A percentile compares a stretch with the other conserved stretches of the same genome.
Evolutionary conservation across 2,113 vertebrate species (phyloP).

Genomic region (Hippocampus barbouri): DNA sequence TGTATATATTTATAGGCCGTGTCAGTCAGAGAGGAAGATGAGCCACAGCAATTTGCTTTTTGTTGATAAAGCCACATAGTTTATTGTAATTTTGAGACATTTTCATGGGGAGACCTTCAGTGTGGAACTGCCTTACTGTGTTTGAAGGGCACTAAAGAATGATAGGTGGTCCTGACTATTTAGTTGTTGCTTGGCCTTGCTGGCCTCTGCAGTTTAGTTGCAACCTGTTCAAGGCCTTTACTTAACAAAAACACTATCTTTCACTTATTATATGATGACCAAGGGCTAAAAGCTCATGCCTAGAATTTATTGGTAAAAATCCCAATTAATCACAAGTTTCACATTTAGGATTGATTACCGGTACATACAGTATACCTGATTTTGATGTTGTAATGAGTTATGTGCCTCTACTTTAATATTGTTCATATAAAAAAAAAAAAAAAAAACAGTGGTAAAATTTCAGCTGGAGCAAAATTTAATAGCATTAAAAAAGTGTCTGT

Average conservation of each 20-base stretch:
- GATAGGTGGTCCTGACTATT: constrained; percentile 53
- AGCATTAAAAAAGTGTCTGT: neutral
- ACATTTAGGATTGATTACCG: neutral
- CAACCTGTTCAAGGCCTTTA: constrained; percentile 67
- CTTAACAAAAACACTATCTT: constrained; percentile 45
- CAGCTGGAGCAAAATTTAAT: neutral
- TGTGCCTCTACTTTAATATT: neutral
- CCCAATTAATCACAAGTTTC: neutral
- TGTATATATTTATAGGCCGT: no score
- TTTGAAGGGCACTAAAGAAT: constrained; percentile 46
- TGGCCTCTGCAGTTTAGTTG: constrained; percentile 69
- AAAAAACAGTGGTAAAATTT: neutral
- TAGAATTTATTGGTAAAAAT: constrained; percentile 4
- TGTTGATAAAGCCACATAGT: constrained; percentile 12
- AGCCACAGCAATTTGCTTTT: neutral
- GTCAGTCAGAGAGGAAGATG: neutral
- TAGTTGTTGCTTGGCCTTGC: constrained; percentile 60
- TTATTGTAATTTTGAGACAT: constrained; percentile 14
- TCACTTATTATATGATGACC: constrained; percentile 31
- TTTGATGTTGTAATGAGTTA: neutral
- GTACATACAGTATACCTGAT: neutral
- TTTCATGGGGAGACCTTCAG: constrained; percentile 27
- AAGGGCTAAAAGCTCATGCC: constrained; percentile 5
- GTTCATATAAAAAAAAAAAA: neutral
- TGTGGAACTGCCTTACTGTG: constrained; percentile 30